Conservation (phyloP, 64 coral and sea anemone genomes). For the Trachythela sp. region DNA sequence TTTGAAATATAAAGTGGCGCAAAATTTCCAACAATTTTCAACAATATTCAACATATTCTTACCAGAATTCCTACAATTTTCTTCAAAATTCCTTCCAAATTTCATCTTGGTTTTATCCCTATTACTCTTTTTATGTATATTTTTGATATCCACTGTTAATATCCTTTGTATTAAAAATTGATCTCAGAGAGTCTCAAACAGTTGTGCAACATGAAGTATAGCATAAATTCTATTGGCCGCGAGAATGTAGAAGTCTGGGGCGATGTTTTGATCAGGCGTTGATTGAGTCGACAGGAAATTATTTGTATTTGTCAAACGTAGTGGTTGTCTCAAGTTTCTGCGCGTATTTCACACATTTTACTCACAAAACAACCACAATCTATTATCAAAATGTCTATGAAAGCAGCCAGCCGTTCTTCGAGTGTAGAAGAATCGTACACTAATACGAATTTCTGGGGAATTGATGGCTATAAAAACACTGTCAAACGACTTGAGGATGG, state of each 20-base stretch:
- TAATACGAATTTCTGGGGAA: background rate
- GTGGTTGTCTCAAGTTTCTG: background rate
- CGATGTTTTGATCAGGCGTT: background rate
- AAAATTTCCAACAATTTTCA: too few relatives aligned
- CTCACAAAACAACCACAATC: background rate
- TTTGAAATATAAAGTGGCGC: too few relatives aligned
- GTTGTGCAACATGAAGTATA: background rate
- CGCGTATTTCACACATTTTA: background rate
- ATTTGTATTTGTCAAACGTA: background rate
- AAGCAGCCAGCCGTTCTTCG: background rate
- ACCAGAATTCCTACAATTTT: too few relatives aligned
- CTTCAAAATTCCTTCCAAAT: too few relatives aligned
- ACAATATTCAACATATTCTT: too few relatives aligned
- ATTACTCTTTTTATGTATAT: too few relatives aligned
- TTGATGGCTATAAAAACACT: constrained; percentile 9
- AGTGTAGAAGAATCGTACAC: background rate
- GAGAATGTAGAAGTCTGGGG: background rate
- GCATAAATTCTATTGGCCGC: background rate
- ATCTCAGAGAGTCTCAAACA: too few relatives aligned
- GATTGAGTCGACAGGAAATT: background rate
- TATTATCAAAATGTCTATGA: background rate
- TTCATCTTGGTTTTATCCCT: too few relatives aligned
- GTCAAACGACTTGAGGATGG: constrained; percentile 16
- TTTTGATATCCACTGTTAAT: too few relatives aligned
- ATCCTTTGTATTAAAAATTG: too few relatives aligned